Evolutionary conservation across 2,797 vertebrate species (phyloP).

Genomic region (Sebastiscus tertius): DNA sequence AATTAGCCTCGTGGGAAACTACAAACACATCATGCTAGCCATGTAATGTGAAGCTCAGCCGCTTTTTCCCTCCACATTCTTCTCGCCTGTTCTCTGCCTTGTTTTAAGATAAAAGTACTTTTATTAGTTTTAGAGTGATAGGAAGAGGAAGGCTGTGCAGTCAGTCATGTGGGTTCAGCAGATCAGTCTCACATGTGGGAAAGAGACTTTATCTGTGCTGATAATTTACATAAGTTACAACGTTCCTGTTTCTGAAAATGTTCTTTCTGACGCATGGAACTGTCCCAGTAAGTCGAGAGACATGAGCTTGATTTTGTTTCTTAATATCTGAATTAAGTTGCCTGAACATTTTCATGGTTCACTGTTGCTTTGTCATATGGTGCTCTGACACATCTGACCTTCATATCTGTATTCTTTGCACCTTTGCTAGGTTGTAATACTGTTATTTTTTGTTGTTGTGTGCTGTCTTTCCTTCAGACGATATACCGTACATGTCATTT

Average conservation of each 20-base stretch:
- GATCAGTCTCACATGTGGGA: not conserved
- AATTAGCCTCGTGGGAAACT: slow-evolving; percentile 59
- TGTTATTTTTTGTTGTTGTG: too few species aligned
- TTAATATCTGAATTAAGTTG: not conserved
- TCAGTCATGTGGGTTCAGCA: slow-evolving; percentile 4
- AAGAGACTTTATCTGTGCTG: not conserved
- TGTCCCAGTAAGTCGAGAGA: not conserved
- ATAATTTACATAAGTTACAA: not conserved
- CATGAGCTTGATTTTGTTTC: not conserved
- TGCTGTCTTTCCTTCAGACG: not conserved
- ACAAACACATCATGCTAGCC: slow-evolving; percentile 33
- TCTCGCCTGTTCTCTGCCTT: not conserved
- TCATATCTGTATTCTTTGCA: not conserved
- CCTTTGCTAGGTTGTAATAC: not conserved
- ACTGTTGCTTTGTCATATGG: not conserved
- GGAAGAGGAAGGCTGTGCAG: not conserved
- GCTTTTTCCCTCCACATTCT: slow-evolving; percentile 6
- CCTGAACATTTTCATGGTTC: not conserved
- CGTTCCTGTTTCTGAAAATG: not conserved
- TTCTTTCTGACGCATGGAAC: not conserved
- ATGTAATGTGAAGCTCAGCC: slow-evolving; percentile 25
- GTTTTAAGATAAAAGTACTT: slow-evolving; percentile 50
- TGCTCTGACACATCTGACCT: not conserved
- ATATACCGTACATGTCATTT: not conserved
- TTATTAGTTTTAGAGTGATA: slow-evolving; percentile 20